phyloP scores from a whole-genome alignment of 2,888 invertebrate genomes.

The Leuctra nigra region DNA sequence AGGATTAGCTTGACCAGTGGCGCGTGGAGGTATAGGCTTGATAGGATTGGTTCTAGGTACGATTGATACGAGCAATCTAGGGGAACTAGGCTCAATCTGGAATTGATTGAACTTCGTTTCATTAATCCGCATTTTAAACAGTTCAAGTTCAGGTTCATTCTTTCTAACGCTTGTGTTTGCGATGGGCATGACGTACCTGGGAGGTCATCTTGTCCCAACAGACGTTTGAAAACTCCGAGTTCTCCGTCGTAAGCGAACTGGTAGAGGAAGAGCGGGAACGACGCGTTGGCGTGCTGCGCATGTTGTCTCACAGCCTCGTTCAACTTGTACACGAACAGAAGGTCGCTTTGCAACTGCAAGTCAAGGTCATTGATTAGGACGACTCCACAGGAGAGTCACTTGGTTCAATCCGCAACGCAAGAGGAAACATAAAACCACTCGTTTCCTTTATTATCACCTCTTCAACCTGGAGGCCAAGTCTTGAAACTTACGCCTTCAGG shows the following conservation, averaged over 20 bases:
- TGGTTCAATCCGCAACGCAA: too few species aligned
- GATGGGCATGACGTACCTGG: slow-evolving; percentile 1
- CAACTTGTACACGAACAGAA: slow-evolving; percentile 19
- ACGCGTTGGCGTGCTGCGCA: neutral
- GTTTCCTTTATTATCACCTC: too few species aligned
- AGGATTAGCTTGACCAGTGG: too few species aligned
- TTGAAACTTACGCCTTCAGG: too few species aligned
- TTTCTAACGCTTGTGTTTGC: neutral
- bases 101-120: neutral
- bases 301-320: slow-evolving; percentile 16
- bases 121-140: neutral
- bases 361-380: too few species aligned
- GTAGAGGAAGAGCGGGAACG: neutral
- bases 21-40: too few species aligned
- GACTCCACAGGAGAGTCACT: too few species aligned
- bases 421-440: too few species aligned
- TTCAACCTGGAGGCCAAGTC: too few species aligned
- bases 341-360: slow-evolving; percentile 23
- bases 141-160: neutral
- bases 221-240: neutral
- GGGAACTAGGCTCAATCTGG: neutral
- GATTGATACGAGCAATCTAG: neutral
- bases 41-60: neutral
- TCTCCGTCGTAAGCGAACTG: slow-evolving; percentile 5
- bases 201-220: neutral